These are phyloP conservation scores for Platycheirus albimanus DNA, from an alignment of 2,888 invertebrate genomes.

Conservation along the genomic window DNA sequence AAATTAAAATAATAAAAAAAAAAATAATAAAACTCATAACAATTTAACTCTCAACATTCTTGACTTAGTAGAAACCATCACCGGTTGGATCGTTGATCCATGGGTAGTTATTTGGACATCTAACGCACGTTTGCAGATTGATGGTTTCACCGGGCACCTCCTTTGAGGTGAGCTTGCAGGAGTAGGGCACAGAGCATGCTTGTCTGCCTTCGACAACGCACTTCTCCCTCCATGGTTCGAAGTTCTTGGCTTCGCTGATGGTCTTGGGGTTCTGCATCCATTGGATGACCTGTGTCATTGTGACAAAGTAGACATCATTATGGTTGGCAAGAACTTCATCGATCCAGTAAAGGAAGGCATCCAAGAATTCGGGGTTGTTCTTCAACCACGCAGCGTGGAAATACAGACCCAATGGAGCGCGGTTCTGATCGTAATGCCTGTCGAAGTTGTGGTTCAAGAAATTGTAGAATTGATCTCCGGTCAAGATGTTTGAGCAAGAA, in stretches of 20 bases:
- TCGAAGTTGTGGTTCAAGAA: constrained; percentile 97
- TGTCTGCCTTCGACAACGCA: constrained; percentile 92
- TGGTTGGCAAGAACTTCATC: constrained; percentile 93
- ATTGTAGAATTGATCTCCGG: constrained; percentile 96
- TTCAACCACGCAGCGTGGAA: constrained; percentile 97
- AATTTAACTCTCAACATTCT: constrained; percentile 74
- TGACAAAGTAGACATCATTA: constrained; percentile 96
- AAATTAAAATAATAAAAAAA: constrained; percentile 58
- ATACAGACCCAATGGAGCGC: constrained; percentile 94
- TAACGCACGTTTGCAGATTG: constrained; percentile 95
- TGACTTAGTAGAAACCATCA: constrained; percentile 90
- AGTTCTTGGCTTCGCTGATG: constrained; percentile 92
- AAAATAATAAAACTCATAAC: constrained; percentile 69
- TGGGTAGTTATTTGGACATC: constrained; percentile 97
- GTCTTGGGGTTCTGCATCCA: constrained; percentile 97
- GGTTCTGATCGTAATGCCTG: constrained; percentile 94
- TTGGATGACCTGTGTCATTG: constrained; percentile 98
- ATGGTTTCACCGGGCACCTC: constrained; percentile 97
- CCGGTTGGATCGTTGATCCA: constrained; percentile 94
- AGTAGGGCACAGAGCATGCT: constrained; percentile 94
- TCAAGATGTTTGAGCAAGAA: constrained; percentile 95
- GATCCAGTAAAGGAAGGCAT: constrained; percentile 96
- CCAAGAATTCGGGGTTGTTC: constrained; percentile 95
- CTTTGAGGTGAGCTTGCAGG: constrained; percentile 95
- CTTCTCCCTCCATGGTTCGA: constrained; percentile 97